Percentiles rank a stretch among this genome's conserved stretches.
phyloP scores from a whole-genome alignment of 2,113 vertebrate genomes.

The Cinclus cinclus region DNA sequence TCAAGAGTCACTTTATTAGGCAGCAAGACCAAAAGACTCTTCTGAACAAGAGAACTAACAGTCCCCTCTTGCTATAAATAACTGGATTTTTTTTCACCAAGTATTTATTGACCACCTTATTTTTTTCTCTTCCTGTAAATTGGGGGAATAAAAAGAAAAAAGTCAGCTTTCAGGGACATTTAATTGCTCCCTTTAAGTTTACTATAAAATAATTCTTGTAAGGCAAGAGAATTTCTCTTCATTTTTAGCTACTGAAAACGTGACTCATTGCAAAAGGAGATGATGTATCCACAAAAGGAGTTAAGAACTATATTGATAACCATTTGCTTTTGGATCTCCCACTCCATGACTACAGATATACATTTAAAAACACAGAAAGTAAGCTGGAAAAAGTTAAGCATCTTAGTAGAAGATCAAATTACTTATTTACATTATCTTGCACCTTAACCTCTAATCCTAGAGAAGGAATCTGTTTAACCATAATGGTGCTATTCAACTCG shows the following conservation, averaged over 20 bases:
- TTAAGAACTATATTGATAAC: neutral
- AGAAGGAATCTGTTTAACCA: neutral
- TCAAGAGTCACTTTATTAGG: neutral
- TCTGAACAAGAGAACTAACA: neutral
- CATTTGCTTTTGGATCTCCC: neutral
- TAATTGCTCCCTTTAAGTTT: neutral
- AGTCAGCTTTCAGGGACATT: neutral
- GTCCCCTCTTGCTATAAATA: neutral
- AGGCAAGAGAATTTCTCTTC: neutral
- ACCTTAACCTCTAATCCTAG: neutral
- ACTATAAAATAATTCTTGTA: neutral
- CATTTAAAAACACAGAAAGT: neutral
- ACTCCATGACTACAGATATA: neutral
- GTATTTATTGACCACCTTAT: neutral
- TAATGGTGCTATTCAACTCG: neutral
- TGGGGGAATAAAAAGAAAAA: neutral
- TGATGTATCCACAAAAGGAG: neutral
- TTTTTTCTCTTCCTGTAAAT: neutral
- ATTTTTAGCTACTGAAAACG: neutral
- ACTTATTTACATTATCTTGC: neutral
- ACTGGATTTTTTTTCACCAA: neutral
- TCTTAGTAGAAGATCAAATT: neutral
- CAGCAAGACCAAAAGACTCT: neutral
- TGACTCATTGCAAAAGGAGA: neutral
- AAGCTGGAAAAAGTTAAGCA: neutral